phyloP scores from a whole-genome alignment of 2,797 vertebrate genomes.

The Clamator glandarius region DNA sequence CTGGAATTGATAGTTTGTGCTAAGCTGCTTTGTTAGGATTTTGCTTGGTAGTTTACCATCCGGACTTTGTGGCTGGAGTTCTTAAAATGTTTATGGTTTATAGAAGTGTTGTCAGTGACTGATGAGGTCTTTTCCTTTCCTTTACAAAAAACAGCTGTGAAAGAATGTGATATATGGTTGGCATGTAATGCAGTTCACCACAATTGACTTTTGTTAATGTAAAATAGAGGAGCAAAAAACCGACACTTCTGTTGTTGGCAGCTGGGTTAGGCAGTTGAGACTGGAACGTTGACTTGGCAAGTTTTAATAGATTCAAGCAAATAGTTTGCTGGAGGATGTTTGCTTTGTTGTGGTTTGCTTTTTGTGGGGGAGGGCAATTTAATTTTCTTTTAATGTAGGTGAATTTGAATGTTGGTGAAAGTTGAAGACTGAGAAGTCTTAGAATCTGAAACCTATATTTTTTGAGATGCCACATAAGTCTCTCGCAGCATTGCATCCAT shows the following conservation, averaged over 20 bases:
- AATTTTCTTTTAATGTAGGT: constrained; percentile 62
- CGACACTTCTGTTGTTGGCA: constrained; percentile 21
- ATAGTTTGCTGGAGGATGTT: constrained; percentile 57
- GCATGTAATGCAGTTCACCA: constrained; percentile 21
- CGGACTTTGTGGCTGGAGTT: neutral
- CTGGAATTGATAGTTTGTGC: neutral
- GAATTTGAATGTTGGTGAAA: constrained; percentile 69
- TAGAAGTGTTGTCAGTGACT: neutral
- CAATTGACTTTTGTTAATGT: constrained; percentile 39
- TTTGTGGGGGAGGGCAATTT: constrained; percentile 50
- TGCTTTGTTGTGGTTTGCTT: constrained; percentile 67
- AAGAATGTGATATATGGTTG: neutral
- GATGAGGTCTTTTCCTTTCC: constrained; percentile 11
- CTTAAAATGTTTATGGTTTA: neutral
- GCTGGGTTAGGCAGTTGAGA: neutral
- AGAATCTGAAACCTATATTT: neutral
- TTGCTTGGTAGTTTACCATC: neutral
- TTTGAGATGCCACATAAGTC: neutral
- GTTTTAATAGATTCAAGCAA: constrained; percentile 38
- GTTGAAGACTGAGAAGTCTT: constrained; percentile 38
- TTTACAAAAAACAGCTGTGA: neutral
- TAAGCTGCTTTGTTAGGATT: neutral
- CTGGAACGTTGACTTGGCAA: constrained; percentile 58
- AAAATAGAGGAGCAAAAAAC: constrained; percentile 1
- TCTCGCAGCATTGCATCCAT: neutral